phyloP scores from a whole-genome alignment of 2,888 invertebrate species.

The Atherix ibis region DNA sequence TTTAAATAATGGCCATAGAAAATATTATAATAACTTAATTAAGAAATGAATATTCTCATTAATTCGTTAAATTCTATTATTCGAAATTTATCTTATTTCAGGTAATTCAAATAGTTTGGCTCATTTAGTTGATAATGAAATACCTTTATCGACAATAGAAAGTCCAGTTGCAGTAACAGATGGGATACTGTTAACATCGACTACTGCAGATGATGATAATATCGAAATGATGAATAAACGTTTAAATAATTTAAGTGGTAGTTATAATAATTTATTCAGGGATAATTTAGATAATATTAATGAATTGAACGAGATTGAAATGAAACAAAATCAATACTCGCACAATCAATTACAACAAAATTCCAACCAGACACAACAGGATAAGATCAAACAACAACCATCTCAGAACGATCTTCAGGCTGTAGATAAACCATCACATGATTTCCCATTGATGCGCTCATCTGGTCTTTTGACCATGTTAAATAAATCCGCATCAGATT shows the following conservation, averaged over 20 bases:
- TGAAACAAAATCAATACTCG: constrained; percentile 11
- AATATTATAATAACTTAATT: too few relatives aligned
- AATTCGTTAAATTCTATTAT: too few relatives aligned
- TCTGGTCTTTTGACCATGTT: neutral
- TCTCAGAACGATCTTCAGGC: constrained; percentile 5
- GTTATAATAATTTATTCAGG: constrained; percentile 31
- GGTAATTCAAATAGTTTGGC: constrained; percentile 51
- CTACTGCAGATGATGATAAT: constrained; percentile 22
- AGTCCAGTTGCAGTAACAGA: constrained; percentile 15
- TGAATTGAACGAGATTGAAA: constrained; percentile 2
- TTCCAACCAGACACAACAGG: neutral
- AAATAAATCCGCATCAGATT: constrained; percentile 22
- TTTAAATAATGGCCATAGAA: too few relatives aligned
- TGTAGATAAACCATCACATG: too few relatives aligned
- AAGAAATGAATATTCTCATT: too few relatives aligned
- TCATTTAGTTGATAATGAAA: constrained; percentile 47
- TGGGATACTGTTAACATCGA: constrained; percentile 23
- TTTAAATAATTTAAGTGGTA: constrained; percentile 25
- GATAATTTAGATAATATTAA: constrained; percentile 21
- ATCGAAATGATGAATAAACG: constrained; percentile 20
- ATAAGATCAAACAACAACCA: constrained; percentile 5
- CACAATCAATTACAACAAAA: neutral
- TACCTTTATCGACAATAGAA: constrained; percentile 38
- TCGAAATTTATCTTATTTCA: too few relatives aligned
- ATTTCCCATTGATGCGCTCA: constrained; percentile 3